These are phyloP conservation scores for Mechanitis messenoides DNA, from an alignment of 2,888 invertebrate species.

Conservation along the genomic window DNA sequence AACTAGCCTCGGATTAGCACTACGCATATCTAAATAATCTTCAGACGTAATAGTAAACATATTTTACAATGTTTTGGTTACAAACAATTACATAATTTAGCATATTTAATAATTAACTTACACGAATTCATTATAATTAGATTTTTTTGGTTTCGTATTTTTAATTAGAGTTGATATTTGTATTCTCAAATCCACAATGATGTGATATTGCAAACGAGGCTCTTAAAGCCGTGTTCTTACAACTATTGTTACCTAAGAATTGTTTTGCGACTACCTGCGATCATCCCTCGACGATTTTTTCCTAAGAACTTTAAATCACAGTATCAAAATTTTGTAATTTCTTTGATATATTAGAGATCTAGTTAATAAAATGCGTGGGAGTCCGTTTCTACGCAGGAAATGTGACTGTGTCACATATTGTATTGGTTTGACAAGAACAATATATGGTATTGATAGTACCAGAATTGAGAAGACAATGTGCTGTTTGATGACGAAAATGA, in stretches of 20 bases:
- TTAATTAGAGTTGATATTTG: too few species aligned
- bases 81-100: too few species aligned
- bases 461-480: conserved; percentile 34
- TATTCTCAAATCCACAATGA: too few species aligned
- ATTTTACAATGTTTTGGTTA: too few species aligned
- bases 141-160: too few species aligned
- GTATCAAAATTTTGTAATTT: conserved; percentile 42
- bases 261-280: conserved; percentile 35
- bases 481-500: conserved; percentile 60
- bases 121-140: too few species aligned
- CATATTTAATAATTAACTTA: too few species aligned
- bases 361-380: conserved; percentile 31
- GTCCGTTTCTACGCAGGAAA: conserved; percentile 70
- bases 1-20: too few species aligned
- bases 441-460: conserved; percentile 50
- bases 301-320: conserved; percentile 53
- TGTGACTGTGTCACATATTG: conserved; percentile 40
- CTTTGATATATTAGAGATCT: conserved; percentile 35
- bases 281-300: conserved; percentile 42
- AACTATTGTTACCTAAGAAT: background rate
- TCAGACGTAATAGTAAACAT: too few species aligned
- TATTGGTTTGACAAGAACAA: conserved; percentile 54
- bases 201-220: background rate
- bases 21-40: too few species aligned
- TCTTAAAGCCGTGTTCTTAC: background rate